Base-by-base conservation (phyloP, 1,140 invertebrate genomes). In the Tetragnatha versicolor region DNA sequence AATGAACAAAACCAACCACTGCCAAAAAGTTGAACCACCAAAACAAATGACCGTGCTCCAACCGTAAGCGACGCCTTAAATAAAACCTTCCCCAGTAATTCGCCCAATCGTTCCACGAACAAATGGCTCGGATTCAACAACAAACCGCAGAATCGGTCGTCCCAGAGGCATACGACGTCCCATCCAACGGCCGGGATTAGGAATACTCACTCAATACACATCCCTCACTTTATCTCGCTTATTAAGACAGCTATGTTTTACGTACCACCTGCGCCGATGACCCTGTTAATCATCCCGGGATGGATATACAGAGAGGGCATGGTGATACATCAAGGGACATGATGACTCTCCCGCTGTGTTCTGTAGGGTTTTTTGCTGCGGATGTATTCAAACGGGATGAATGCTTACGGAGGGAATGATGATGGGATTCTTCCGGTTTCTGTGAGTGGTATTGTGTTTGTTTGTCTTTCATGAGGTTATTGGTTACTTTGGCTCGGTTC, bases 191-290 rank as follows among this genome's bases (percentile, higher is more conserved):
- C 33, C 33, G 6, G 70, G 70, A 61, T 75, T 75, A 61, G 42
- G 70, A 25, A 47, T 60, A 42, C 70, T 29, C 22, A 58, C 53
- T 75, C 58, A 63, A 58, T 39, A 27, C 47, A 37, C 42, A 72
- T 39, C 22, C 17, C 25, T 9, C 33, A 58, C 68, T 58, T 72
- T 58, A 27, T 42, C 55, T 61, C 55, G 29, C 39, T 75, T 49
- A 45, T 33, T 61, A 42, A 33, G 53, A 75, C 47, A 58, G 70
- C 55, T 22, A 12, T 61, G 55, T 75, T 75, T 75, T 63, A 75
- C 35, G 58, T 37, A 47, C 53, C 70, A 61, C 55, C 70, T 69
- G 66, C 47, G 31, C 29, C 63, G 27, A 47, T 45, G 6, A 22
- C 68, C 10, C 33, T 58, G 27, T 75, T 75, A 75, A 75, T 75